These are phyloP conservation scores for Syrista parreyssii DNA, from an alignment of 2,888 invertebrate species.

Conservation along the genomic window DNA sequence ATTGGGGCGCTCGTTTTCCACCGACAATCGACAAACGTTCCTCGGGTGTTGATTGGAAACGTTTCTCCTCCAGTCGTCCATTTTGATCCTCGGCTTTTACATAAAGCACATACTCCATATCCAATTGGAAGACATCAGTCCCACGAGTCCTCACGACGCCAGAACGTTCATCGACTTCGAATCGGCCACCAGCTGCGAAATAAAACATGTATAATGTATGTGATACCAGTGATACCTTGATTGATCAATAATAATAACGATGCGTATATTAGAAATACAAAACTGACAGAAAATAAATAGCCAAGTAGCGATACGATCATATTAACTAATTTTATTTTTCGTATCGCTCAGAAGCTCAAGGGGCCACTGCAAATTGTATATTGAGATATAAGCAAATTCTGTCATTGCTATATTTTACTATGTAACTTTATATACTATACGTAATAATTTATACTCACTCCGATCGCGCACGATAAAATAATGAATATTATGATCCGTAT, in stretches of 20 bases:
- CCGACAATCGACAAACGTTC: slow-evolving; percentile 94
- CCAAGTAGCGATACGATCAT: background rate
- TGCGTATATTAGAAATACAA: background rate
- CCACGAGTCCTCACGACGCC: slow-evolving; percentile 93
- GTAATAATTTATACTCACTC: slow-evolving; percentile 64
- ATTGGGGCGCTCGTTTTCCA: slow-evolving; percentile 97
- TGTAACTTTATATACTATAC: background rate
- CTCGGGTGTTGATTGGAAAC: slow-evolving; percentile 91
- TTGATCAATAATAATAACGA: background rate
- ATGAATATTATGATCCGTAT: slow-evolving; percentile 95
- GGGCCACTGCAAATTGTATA: background rate
- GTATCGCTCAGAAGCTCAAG: background rate
- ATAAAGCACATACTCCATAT: slow-evolving; percentile 96
- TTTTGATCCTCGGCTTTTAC: slow-evolving; percentile 97
- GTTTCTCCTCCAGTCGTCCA: slow-evolving; percentile 89
- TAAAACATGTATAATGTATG: slow-evolving; percentile 10
- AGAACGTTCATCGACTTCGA: slow-evolving; percentile 90
- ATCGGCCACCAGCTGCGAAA: slow-evolving; percentile 72
- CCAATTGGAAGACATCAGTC: slow-evolving; percentile 91
- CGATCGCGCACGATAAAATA: slow-evolving; percentile 95
- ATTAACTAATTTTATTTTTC: background rate
- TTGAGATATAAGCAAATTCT: background rate
- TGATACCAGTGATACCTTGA: background rate
- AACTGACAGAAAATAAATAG: background rate
- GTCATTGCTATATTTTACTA: background rate